Evolutionary conservation across 1,140 invertebrate species (phyloP).

Genomic region (Matsumurasca onukii): DNA sequence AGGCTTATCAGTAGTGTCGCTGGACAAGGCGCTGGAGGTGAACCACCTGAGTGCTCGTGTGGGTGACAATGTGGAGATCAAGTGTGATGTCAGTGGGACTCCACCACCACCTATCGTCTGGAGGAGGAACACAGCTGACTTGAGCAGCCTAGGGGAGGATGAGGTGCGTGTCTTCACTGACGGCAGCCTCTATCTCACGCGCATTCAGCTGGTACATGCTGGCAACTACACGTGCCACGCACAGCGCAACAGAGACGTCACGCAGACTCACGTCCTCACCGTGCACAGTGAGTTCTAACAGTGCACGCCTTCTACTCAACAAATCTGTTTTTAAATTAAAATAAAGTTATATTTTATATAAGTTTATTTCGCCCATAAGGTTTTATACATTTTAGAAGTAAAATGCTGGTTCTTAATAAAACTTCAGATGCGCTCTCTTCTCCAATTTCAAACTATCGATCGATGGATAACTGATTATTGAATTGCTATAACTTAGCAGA

Average conservation of each 20-base stretch:
- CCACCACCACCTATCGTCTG: constrained; percentile 72
- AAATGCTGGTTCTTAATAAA: too few relatives aligned
- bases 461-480: too few relatives aligned
- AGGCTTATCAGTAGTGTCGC: constrained; percentile 71
- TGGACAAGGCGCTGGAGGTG: constrained; percentile 72
- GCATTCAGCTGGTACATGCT: constrained; percentile 72
- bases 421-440: too few relatives aligned
- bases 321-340: too few relatives aligned
- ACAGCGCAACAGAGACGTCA: constrained; percentile 68
- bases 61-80: constrained; percentile 78
- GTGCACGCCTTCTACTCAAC: too few relatives aligned
- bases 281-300: constrained; percentile 70
- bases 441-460: too few relatives aligned
- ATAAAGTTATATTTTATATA: constrained; percentile 21
- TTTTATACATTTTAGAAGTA: too few relatives aligned
- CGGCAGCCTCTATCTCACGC: constrained; percentile 73
- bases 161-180: constrained; percentile 68
- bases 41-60: constrained; percentile 67
- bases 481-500: too few relatives aligned
- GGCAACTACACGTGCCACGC: constrained; percentile 83
- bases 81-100: constrained; percentile 72
- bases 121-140: constrained; percentile 67
- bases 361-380: too few relatives aligned
- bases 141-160: constrained; percentile 63
- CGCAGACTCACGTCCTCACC: constrained; percentile 73